These are phyloP conservation scores for Calyptommatus sinebrachiatus DNA, from an alignment of 2,113 vertebrate species.

Conservation along the genomic window DNA sequence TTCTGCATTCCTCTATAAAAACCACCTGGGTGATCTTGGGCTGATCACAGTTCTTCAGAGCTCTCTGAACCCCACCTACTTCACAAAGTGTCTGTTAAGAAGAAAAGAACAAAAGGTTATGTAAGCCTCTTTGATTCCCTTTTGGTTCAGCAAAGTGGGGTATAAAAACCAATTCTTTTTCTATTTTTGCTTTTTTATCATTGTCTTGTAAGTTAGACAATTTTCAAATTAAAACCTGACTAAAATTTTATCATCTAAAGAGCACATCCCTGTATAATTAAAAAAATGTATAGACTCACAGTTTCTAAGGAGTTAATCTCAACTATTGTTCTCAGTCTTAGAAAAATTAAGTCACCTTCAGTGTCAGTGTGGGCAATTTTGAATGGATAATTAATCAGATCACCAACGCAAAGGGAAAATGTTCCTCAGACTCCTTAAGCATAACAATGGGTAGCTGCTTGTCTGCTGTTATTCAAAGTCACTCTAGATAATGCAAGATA, in stretches of 20 bases:
- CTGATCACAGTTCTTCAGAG: too few relatives aligned
- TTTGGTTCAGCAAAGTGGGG: too few relatives aligned
- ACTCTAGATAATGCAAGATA: conserved; percentile 17
- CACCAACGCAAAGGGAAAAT: conserved; percentile 4
- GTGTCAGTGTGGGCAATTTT: conserved; percentile 7
- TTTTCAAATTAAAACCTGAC: too few relatives aligned
- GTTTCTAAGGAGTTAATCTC: conserved; percentile 37
- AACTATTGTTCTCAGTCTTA: conserved; percentile 22
- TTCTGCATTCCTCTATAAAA: too few relatives aligned
- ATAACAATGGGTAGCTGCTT: conserved; percentile 50
- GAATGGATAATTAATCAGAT: conserved; percentile 31
- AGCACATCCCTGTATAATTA: background rate
- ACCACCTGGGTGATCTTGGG: too few relatives aligned
- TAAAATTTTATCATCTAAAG: background rate
- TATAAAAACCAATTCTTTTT: too few relatives aligned
- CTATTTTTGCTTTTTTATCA: too few relatives aligned
- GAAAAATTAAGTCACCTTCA: conserved; percentile 14
- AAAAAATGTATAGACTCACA: background rate
- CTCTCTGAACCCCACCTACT: too few relatives aligned
- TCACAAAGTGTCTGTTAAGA: too few relatives aligned
- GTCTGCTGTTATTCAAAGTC: conserved; percentile 49
- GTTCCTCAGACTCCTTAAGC: conserved; percentile 9
- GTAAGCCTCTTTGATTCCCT: too few relatives aligned
- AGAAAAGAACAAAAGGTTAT: too few relatives aligned
- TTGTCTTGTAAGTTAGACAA: too few relatives aligned